These are phyloP conservation scores for Accipiter virgatus DNA, from an alignment of 2,113 vertebrate species.

Conservation along the genomic window DNA sequence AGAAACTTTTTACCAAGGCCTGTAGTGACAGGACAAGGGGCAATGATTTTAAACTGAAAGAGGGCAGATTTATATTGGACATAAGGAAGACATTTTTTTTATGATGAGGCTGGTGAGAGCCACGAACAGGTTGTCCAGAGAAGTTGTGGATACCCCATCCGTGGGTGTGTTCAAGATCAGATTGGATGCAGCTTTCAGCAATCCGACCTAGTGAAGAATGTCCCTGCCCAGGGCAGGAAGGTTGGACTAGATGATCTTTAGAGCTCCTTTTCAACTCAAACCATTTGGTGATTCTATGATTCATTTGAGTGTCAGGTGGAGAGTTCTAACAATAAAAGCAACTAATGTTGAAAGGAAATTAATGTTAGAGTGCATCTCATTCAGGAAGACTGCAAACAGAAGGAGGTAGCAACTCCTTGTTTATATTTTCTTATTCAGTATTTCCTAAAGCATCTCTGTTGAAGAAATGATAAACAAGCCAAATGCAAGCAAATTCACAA, in stretches of 20 bases:
- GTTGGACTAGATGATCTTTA: neutral
- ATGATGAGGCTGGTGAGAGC: neutral
- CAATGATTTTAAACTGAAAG: neutral
- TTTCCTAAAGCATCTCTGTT: neutral
- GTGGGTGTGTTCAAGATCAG: neutral
- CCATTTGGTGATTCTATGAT: neutral
- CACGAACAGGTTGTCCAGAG: neutral
- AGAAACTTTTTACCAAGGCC: neutral
- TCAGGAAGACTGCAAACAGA: neutral
- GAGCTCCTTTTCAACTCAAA: neutral
- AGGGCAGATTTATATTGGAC: neutral
- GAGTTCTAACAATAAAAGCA: neutral
- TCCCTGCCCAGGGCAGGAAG: neutral
- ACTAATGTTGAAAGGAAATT: neutral
- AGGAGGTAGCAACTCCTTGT: neutral
- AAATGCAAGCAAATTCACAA: neutral
- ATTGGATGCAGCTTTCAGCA: neutral
- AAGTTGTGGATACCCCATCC: neutral
- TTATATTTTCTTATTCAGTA: neutral
- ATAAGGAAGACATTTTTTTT: neutral
- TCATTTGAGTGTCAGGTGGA: neutral
- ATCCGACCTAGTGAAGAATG: neutral
- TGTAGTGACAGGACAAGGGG: neutral
- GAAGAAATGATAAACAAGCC: neutral
- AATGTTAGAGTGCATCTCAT: neutral